A percentile compares a stretch with the other conserved stretches of the same genome.
phyloP scores from a whole-genome alignment of 92 coral and sea anemone species.

The Pocillopora grandis region DNA sequence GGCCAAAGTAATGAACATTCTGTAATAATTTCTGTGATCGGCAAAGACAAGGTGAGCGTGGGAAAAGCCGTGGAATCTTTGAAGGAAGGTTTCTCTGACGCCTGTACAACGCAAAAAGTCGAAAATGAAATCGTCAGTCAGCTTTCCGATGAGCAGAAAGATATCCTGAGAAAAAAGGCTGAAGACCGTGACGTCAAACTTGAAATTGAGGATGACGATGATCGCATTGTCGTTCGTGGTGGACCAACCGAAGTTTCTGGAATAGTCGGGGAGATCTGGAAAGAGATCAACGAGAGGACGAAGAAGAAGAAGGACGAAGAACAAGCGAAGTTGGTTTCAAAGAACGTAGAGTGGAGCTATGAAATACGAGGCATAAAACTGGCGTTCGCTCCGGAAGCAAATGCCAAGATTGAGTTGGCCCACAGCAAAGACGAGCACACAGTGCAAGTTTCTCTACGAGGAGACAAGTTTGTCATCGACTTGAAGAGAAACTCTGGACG shows the following conservation, averaged over 20 bases:
- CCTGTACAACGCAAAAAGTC: slow-evolving; percentile 52
- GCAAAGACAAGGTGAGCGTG: slow-evolving; percentile 27
- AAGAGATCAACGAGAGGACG: slow-evolving; percentile 29
- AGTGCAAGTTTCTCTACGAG: slow-evolving; percentile 46
- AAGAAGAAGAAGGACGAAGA: slow-evolving; percentile 26
- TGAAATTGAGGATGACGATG: slow-evolving; percentile 36
- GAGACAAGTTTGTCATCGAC: slow-evolving; percentile 56
- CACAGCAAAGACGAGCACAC: slow-evolving; percentile 8
- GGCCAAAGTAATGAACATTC: slow-evolving; percentile 1
- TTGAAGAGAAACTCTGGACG: slow-evolving; percentile 35
- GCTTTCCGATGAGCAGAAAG: slow-evolving; percentile 51
- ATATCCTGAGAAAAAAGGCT: slow-evolving; percentile 32
- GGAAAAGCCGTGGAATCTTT: slow-evolving; percentile 33
- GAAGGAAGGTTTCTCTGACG: slow-evolving; percentile 37
- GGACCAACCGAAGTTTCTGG: slow-evolving; percentile 52
- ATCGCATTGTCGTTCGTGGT: slow-evolving; percentile 62
- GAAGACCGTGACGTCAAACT: slow-evolving; percentile 42
- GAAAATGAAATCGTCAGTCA: slow-evolving; percentile 36
- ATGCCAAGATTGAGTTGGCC: slow-evolving; percentile 56
- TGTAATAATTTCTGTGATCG: slow-evolving; percentile 11
- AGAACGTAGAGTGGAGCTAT: slow-evolving; percentile 46
- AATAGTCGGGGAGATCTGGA: slow-evolving; percentile 41
- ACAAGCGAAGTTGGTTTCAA: slow-evolving; percentile 37
- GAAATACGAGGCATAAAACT: not conserved
- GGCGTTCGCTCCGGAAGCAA: slow-evolving; percentile 42